phyloP scores from a whole-genome alignment of 2,113 vertebrate species.

The Ondatra zibethicus region DNA sequence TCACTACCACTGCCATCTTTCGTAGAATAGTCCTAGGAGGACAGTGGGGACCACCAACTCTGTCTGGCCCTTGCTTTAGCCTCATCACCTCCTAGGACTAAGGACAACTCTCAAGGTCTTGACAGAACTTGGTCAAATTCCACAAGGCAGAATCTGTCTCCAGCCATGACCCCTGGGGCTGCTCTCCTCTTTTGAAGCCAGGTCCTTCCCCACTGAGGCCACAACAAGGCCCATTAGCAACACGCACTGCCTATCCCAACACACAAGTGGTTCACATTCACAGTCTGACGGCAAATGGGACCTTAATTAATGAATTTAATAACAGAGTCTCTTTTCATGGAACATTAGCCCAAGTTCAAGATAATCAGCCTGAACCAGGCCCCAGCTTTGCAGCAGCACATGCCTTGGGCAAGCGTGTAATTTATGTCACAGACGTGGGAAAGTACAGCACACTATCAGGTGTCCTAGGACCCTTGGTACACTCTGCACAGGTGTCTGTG shows the following conservation, averaged over 20 bases:
- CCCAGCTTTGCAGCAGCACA: not conserved
- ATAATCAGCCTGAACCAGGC: not conserved
- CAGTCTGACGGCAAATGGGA: not conserved
- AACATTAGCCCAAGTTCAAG: constrained; percentile 40
- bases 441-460: fast-evolving
- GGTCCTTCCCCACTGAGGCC: not conserved
- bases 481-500: fast-evolving
- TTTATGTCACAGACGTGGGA: not conserved
- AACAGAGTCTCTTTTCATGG: constrained; percentile 41
- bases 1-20: not conserved
- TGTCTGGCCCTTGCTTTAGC: not conserved
- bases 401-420: not conserved
- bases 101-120: not conserved
- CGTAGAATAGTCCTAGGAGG: not conserved
- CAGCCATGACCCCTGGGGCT: fast-evolving
- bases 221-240: not conserved
- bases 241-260: not conserved
- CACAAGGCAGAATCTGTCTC: not conserved
- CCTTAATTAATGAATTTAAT: constrained; percentile 30
- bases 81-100: not conserved
- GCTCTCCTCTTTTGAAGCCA: too few species aligned
- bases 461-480: fast-evolving
- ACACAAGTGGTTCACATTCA: not conserved
- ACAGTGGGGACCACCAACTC: too few species aligned
- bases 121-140: not conserved